Percentiles rank a stretch among this genome's conserved stretches.
These are phyloP conservation scores for Masnerella sp. DNA, from an alignment of 2,888 invertebrate genomes.

Conservation along the genomic window DNA sequence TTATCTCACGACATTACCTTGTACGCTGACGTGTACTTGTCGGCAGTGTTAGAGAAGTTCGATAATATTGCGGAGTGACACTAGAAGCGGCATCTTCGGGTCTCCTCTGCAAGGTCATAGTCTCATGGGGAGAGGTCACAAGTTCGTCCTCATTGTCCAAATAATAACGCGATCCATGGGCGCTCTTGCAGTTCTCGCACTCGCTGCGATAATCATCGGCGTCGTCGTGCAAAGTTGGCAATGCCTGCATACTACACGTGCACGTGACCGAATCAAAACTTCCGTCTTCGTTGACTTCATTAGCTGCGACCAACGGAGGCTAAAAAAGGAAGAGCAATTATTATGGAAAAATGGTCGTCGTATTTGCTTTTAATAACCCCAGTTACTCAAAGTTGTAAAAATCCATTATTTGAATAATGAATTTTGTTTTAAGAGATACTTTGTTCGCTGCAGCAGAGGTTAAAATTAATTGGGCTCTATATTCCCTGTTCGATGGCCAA, in stretches of 20 bases:
- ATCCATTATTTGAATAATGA: no score
- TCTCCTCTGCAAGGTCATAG: conserved; percentile 84
- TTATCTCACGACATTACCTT: conserved; percentile 75
- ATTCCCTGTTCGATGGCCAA: no score
- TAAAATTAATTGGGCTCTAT: no score
- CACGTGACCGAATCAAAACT: conserved; percentile 76
- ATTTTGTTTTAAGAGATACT: no score
- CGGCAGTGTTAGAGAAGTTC: conserved; percentile 83
- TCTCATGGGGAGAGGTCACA: conserved; percentile 81
- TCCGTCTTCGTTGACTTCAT: conserved; percentile 74
- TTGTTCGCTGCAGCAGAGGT: no score
- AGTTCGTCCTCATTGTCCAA: conserved; percentile 81
- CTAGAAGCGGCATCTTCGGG: conserved; percentile 78
- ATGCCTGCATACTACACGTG: conserved; percentile 75
- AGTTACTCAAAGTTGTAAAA: no score
- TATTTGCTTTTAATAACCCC: not conserved
- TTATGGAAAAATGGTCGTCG: not conserved
- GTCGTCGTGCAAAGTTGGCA: conserved; percentile 78
- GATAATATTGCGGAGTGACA: conserved; percentile 80
- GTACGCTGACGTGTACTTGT: conserved; percentile 80
- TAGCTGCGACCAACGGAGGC: conserved; percentile 72
- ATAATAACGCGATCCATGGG: conserved; percentile 84
- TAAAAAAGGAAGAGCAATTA: conserved; percentile 52
- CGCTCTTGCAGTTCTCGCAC: conserved; percentile 91
- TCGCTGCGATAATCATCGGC: conserved; percentile 89